Percentiles rank a stretch among this genome's conserved stretches.
Evolutionary conservation across 2,113 vertebrate genomes (phyloP).

Genomic region (Rhinichthys klamathensis): DNA sequence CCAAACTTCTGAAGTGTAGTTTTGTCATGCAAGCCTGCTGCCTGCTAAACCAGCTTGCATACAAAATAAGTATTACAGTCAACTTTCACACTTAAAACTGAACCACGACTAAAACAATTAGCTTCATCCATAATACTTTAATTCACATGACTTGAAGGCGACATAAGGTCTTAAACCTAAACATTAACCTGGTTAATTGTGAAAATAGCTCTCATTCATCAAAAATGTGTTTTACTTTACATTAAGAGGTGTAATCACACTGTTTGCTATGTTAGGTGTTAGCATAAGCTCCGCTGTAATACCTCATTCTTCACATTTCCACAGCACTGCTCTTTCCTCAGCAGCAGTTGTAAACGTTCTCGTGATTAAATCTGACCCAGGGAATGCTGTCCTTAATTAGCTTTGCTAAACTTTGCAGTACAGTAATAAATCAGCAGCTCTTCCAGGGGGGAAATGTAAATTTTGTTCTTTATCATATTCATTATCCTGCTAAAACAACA

Average conservation of each 20-base stretch:
- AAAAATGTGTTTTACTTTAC: neutral
- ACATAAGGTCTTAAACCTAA: neutral
- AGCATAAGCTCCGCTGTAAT: neutral
- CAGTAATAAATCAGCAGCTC: conserved; percentile 50
- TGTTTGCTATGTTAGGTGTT: neutral
- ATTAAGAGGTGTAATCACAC: conserved; percentile 2
- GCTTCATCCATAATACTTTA: neutral
- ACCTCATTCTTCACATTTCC: conserved; percentile 8
- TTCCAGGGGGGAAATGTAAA: conserved; percentile 50
- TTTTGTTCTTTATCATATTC: conserved; percentile 47
- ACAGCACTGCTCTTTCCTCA: neutral
- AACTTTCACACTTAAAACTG: neutral
- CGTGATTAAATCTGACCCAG: conserved; percentile 53
- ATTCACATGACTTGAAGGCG: neutral
- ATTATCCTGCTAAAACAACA: conserved; percentile 53
- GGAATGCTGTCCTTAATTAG: conserved; percentile 51
- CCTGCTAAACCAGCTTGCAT: neutral
- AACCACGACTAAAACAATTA: neutral
- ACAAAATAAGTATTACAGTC: neutral
- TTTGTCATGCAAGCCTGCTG: neutral
- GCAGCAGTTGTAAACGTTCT: conserved; percentile 26
- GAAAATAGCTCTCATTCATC: conserved; percentile 21
- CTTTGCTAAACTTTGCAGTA: conserved; percentile 48
- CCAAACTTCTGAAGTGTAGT: no score
- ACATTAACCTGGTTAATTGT: neutral